These are phyloP conservation scores for Lophius americanus DNA, from an alignment of 2,797 vertebrate species.

Conservation along the genomic window DNA sequence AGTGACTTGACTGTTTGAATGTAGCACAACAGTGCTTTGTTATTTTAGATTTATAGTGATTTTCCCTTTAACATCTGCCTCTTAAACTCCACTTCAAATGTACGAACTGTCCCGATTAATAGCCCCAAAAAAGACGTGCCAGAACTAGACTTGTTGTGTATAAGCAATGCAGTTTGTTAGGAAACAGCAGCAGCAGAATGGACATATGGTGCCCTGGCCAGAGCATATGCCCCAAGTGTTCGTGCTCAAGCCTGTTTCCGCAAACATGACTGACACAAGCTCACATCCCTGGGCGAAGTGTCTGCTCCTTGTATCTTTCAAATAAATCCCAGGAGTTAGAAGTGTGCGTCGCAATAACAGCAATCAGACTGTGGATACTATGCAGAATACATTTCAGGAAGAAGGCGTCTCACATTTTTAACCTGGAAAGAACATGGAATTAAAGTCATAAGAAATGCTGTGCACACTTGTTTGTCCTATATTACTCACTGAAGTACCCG, in stretches of 20 bases:
- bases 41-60: conserved; percentile 45
- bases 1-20: conserved; percentile 12
- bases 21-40: background rate
- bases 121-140: conserved; percentile 30
- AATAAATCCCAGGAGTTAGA: conserved; percentile 35
- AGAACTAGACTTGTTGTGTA: conserved; percentile 60
- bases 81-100: conserved; percentile 25
- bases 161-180: conserved; percentile 62
- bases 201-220: conserved; percentile 76
- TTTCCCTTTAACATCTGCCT: conserved; percentile 32
- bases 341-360: conserved; percentile 11
- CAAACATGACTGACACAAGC: conserved; percentile 64
- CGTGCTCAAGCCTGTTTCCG: conserved; percentile 62
- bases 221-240: conserved; percentile 72
- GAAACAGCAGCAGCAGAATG: conserved; percentile 61
- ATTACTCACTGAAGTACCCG: conserved; percentile 1
- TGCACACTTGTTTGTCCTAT: background rate
- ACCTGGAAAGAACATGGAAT: conserved; percentile 2
- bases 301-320: conserved; percentile 54
- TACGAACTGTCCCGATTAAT: conserved; percentile 41
- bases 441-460: conserved; percentile 1
- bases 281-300: conserved; percentile 69
- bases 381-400: conserved; percentile 6
- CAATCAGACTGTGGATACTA: background rate
- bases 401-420: background rate